Conservation (phyloP, 2,113 vertebrate genomes). For the Dryoscopus gambensis region DNA sequence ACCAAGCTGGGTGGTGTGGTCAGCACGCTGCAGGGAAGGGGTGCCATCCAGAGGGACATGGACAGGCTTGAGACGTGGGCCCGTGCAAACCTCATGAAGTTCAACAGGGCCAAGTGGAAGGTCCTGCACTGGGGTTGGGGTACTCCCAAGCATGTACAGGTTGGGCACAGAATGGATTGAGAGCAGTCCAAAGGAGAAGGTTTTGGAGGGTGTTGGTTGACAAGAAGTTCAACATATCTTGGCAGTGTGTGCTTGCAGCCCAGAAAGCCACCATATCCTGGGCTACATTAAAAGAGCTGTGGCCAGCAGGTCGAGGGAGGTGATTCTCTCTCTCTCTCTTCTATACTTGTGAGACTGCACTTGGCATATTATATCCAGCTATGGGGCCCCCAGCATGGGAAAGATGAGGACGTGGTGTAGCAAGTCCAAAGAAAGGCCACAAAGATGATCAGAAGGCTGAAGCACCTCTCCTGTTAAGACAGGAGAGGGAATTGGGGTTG, state of each 20-base stretch:
- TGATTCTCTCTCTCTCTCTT: background rate
- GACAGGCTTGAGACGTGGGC: background rate
- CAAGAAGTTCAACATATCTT: background rate
- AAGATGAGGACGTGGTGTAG: background rate
- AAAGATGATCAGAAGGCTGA: background rate
- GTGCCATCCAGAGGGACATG: background rate
- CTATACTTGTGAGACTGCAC: background rate
- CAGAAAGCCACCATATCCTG: background rate
- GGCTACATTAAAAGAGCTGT: background rate
- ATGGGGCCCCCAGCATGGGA: background rate
- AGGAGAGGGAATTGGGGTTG: background rate
- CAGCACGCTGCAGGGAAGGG: background rate
- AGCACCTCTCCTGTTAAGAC: background rate
- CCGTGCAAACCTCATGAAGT: rapidly evolving
- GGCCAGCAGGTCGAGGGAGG: background rate
- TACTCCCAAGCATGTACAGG: background rate
- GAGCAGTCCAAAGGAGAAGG: background rate
- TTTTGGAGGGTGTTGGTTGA: background rate
- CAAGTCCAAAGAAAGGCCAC: background rate
- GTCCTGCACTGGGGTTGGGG: rapidly evolving
- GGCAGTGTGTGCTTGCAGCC: rapidly evolving
- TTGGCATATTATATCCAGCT: background rate
- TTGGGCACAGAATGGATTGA: background rate
- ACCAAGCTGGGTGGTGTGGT: background rate
- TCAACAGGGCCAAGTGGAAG: background rate